A percentile compares a stretch with the other conserved stretches of the same genome.
These are phyloP conservation scores for Notocelia uddmanniana DNA, from an alignment of 2,888 invertebrate species.

Conservation along the genomic window DNA sequence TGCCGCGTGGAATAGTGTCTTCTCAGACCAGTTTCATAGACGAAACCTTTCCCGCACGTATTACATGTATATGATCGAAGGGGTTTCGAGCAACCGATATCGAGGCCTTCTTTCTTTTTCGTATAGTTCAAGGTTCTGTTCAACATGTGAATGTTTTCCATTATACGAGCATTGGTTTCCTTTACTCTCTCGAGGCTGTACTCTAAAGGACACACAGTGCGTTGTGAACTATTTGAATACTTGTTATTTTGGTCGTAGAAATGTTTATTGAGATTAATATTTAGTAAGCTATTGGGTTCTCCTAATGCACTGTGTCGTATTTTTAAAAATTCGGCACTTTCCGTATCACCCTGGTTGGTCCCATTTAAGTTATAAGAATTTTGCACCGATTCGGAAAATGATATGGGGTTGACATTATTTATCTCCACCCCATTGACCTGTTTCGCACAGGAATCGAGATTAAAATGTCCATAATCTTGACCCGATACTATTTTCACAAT, in stretches of 20 bases:
- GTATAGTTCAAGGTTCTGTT: slow-evolving; percentile 78
- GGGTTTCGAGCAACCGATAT: slow-evolving; percentile 68
- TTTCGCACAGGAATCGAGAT: slow-evolving; percentile 73
- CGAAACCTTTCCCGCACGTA: slow-evolving; percentile 79
- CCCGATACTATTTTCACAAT: slow-evolving; percentile 74
- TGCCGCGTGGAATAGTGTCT: slow-evolving; percentile 75
- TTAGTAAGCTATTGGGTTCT: slow-evolving; percentile 2
- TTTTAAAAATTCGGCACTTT: background rate
- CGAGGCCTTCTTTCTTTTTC: slow-evolving; percentile 76
- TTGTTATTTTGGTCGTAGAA: slow-evolving; percentile 14
- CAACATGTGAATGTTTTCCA: slow-evolving; percentile 80
- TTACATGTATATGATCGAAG: slow-evolving; percentile 72
- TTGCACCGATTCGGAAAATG: background rate
- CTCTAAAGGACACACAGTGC: slow-evolving; percentile 68
- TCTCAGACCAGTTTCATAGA: slow-evolving; percentile 78
- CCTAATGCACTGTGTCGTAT: slow-evolving; percentile 11
- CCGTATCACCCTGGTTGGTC: slow-evolving; percentile 10
- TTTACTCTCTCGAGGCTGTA: slow-evolving; percentile 78
- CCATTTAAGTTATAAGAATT: slow-evolving; percentile 1
- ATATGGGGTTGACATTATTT: slow-evolving; percentile 23
- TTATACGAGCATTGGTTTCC: slow-evolving; percentile 79
- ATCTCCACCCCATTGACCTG: slow-evolving; percentile 53
- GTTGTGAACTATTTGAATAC: slow-evolving; percentile 23
- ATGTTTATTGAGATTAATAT: slow-evolving; percentile 29
- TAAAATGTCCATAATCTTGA: slow-evolving; percentile 63